phyloP scores from a whole-genome alignment of 2,797 vertebrate genomes.

The Gastrophryne carolinensis region DNA sequence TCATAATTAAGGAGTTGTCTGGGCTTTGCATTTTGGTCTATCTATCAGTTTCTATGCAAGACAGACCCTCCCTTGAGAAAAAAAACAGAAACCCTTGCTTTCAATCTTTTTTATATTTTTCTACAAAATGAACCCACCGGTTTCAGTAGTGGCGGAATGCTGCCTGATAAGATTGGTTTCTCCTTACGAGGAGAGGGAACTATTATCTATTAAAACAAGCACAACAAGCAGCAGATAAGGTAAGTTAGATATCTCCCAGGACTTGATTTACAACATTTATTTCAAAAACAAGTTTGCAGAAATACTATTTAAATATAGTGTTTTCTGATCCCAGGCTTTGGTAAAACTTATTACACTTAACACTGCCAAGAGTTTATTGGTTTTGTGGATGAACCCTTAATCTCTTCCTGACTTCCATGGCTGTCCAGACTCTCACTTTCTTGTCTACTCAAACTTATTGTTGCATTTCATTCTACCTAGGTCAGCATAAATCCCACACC shows the following conservation, averaged over 20 bases:
- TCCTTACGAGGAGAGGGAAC: not conserved
- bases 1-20: no score
- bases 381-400: conserved; percentile 26
- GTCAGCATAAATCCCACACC: conserved; percentile 52
- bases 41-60: no score
- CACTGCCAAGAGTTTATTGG: conserved; percentile 43
- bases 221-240: conserved; percentile 23
- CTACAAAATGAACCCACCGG: not conserved
- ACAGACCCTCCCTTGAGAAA: not conserved
- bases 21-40: no score
- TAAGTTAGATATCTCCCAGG: not conserved
- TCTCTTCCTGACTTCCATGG: conserved; percentile 32
- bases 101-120: not conserved
- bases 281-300: conserved; percentile 38
- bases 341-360: conserved; percentile 47
- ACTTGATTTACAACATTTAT: conserved; percentile 38
- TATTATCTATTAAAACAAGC: conserved; percentile 2
- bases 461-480: conserved; percentile 45
- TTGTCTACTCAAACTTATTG: conserved; percentile 37
- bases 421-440: conserved; percentile 22
- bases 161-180: not conserved
- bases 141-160: not conserved
- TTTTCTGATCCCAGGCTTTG: conserved; percentile 19
- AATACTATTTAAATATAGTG: conserved; percentile 40
- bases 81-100: not conserved